Conservation (phyloP, 2,888 invertebrate species). For the Spicauda simplicius region DNA sequence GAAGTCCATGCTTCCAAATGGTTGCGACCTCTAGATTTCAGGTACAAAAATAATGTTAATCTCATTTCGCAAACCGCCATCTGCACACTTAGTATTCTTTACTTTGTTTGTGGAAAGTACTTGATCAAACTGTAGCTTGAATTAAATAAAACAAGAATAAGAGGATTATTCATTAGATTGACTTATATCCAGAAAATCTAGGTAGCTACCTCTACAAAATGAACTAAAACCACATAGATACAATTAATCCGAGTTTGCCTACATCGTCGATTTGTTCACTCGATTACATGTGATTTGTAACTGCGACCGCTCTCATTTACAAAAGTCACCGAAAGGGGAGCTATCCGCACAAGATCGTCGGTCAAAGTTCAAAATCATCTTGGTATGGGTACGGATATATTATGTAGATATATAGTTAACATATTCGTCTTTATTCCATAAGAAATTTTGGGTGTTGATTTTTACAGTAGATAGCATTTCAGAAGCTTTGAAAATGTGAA, state of each 20-base stretch:
- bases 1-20: slow-evolving; percentile 46
- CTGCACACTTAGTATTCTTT: too few species aligned
- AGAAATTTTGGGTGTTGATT: too few species aligned
- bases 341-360: slow-evolving; percentile 13
- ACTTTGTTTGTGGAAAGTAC: too few species aligned
- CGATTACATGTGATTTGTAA: slow-evolving; percentile 50
- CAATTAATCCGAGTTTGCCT: slow-evolving; percentile 21
- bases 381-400: not conserved
- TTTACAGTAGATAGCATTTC: too few species aligned
- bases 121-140: too few species aligned
- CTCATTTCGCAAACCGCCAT: slow-evolving; percentile 1
- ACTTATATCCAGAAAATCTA: not conserved
- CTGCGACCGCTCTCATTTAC: slow-evolving; percentile 56
- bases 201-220: not conserved
- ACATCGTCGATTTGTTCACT: slow-evolving; percentile 32
- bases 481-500: too few species aligned
- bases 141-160: too few species aligned
- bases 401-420: too few species aligned
- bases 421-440: too few species aligned
- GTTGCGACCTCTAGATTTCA: slow-evolving; percentile 40
- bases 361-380: slow-evolving; percentile 17
- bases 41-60: slow-evolving; percentile 11
- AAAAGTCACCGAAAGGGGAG: slow-evolving; percentile 36
- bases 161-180: too few species aligned
- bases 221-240: not conserved